Evolutionary conservation across 2,888 invertebrate genomes (phyloP).

Genomic region (Coelinius sp.): DNA sequence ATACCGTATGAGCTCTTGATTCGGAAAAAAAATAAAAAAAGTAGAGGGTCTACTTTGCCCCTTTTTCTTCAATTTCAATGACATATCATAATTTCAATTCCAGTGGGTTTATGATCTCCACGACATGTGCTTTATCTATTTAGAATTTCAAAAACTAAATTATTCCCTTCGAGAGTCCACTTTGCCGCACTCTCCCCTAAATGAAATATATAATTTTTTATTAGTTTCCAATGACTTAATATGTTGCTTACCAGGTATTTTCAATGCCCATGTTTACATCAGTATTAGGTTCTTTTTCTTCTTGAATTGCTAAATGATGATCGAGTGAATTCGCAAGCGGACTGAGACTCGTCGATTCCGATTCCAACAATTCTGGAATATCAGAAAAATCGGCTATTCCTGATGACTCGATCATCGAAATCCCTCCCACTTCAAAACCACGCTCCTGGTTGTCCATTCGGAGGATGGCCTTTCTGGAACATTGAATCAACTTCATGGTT

Average conservation of each 20-base stretch:
- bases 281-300: constrained; percentile 58
- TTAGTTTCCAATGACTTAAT: no score
- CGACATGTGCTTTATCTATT: no score
- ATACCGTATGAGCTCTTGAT: no score
- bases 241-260: constrained; percentile 67
- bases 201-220: no score
- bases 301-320: constrained; percentile 64
- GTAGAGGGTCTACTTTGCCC: no score
- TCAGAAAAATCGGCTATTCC: constrained; percentile 61
- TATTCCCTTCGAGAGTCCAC: no score
- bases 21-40: no score
- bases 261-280: constrained; percentile 70
- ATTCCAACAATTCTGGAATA: constrained; percentile 60
- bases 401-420: constrained; percentile 65
- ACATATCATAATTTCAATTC: no score
- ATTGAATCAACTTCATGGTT: not conserved
- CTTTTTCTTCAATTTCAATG: no score
- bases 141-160: no score
- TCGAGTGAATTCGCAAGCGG: constrained; percentile 65
- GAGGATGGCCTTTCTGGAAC: constrained; percentile 52
- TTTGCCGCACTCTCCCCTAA: no score
- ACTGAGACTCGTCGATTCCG: constrained; percentile 66
- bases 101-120: no score
- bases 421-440: constrained; percentile 61
- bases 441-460: constrained; percentile 67